phyloP scores from a whole-genome alignment of 2,797 vertebrate species.

The Xenopus petersii region DNA sequence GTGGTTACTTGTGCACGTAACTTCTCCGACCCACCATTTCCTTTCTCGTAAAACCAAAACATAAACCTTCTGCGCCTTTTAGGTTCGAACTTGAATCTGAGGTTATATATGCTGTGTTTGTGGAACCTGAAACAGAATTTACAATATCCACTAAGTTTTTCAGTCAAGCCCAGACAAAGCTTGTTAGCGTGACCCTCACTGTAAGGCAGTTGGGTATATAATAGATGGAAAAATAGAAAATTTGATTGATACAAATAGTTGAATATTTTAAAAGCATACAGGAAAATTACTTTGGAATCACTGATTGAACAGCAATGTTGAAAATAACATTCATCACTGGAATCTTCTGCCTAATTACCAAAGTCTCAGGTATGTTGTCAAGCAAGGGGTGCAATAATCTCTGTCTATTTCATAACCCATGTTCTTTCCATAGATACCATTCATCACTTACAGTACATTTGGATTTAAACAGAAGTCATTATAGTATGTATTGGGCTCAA shows the following conservation, averaged over 20 bases:
- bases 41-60: slow-evolving; percentile 78
- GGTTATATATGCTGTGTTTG: slow-evolving; percentile 61
- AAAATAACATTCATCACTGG: slow-evolving; percentile 56
- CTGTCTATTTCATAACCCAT: background rate
- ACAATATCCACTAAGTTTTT: slow-evolving; percentile 61
- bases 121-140: slow-evolving; percentile 68
- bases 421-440: too few species aligned
- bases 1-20: slow-evolving; percentile 65
- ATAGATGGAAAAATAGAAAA: background rate
- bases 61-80: slow-evolving; percentile 64
- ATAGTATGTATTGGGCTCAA: too few species aligned
- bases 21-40: slow-evolving; percentile 70
- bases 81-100: slow-evolving; percentile 54
- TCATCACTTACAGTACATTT: too few species aligned
- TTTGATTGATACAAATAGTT: background rate
- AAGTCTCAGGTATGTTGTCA: slow-evolving; percentile 65
- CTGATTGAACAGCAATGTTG: slow-evolving; percentile 54
- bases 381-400: slow-evolving; percentile 47
- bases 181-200: slow-evolving; percentile 1
- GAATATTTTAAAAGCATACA: background rate
- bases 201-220: background rate
- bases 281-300: too few species aligned
- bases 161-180: slow-evolving; percentile 36
- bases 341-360: slow-evolving; percentile 52
- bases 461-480: too few species aligned